Percentiles rank a stretch among this genome's conserved stretches.
Conservation (phyloP, 2,888 invertebrate genomes). For the Phoenoteleia sp. region DNA sequence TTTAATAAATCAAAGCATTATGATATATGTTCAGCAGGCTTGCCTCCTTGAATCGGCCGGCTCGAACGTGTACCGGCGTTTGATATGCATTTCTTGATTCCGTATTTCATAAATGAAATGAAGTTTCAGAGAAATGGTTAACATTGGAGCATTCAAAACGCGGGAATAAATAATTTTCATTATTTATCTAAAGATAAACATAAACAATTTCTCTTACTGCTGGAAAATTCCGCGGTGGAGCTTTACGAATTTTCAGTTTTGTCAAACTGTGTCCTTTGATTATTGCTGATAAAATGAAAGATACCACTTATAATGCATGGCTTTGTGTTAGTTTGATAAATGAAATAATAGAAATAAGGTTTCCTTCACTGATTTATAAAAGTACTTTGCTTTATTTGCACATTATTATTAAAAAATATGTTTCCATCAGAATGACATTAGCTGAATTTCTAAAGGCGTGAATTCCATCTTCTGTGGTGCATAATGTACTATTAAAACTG, state of each 20-base stretch:
- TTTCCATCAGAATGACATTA: slow-evolving; percentile 41
- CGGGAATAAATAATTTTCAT: slow-evolving; percentile 33
- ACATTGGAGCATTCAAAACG: slow-evolving; percentile 49
- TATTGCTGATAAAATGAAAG: slow-evolving; percentile 58
- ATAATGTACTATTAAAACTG: no score
- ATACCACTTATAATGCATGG: slow-evolving; percentile 66
- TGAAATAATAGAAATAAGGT: slow-evolving; percentile 73
- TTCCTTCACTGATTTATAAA: slow-evolving; percentile 68
- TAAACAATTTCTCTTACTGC: slow-evolving; percentile 21
- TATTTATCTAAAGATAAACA: slow-evolving; percentile 66
- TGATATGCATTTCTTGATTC: slow-evolving; percentile 46
- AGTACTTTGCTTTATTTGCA: slow-evolving; percentile 35
- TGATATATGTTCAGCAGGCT: slow-evolving; percentile 64
- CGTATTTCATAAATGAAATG: slow-evolving; percentile 50
- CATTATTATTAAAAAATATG: slow-evolving; percentile 41
- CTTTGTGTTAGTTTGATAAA: slow-evolving; percentile 54
- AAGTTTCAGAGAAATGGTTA: slow-evolving; percentile 68
- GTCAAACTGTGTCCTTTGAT: slow-evolving; percentile 62
- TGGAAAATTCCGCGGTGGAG: slow-evolving; percentile 55
- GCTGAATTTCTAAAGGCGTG: no score
- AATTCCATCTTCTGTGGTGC: no score
- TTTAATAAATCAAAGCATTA: slow-evolving; percentile 63
- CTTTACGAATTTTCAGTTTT: slow-evolving; percentile 68
- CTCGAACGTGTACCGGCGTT: slow-evolving; percentile 58
- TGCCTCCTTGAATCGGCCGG: slow-evolving; percentile 67